A percentile compares a stretch with the other conserved stretches of the same genome.
These are phyloP conservation scores for Microcaecilia unicolor DNA, from an alignment of 2,797 vertebrate species.

Conservation along the genomic window DNA sequence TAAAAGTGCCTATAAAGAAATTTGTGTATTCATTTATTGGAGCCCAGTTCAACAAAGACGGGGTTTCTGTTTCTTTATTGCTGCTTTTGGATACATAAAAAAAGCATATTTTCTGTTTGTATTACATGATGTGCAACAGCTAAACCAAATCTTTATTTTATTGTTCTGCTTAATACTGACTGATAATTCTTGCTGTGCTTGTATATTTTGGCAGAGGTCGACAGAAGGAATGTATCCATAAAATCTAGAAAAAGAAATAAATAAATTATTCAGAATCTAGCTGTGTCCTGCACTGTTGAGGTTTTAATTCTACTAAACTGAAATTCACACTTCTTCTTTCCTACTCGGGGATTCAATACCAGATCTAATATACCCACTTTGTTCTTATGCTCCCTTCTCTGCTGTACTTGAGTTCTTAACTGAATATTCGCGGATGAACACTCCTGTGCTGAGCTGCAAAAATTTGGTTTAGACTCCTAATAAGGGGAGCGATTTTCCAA, in stretches of 20 bases:
- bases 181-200: background rate
- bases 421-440: too few species aligned
- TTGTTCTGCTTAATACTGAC: background rate
- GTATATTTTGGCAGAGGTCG: too few species aligned
- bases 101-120: background rate
- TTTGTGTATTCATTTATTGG: background rate
- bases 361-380: too few species aligned
- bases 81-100: conserved; percentile 22
- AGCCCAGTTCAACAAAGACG: background rate
- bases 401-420: too few species aligned
- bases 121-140: background rate
- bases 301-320: too few species aligned
- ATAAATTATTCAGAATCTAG: background rate
- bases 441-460: background rate
- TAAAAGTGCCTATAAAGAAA: background rate
- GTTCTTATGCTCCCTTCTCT: too few species aligned
- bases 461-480: too few species aligned
- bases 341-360: too few species aligned
- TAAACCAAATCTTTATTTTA: background rate
- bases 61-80: too few species aligned
- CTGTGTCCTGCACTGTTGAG: accelerated
- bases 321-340: too few species aligned
- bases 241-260: background rate
- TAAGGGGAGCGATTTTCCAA: too few species aligned
- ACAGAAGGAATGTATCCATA: too few species aligned